A percentile compares a stretch with the other conserved stretches of the same genome.
Evolutionary conservation across 2,113 vertebrate species (phyloP).

Genomic region (Tragelaphus imberbis): DNA sequence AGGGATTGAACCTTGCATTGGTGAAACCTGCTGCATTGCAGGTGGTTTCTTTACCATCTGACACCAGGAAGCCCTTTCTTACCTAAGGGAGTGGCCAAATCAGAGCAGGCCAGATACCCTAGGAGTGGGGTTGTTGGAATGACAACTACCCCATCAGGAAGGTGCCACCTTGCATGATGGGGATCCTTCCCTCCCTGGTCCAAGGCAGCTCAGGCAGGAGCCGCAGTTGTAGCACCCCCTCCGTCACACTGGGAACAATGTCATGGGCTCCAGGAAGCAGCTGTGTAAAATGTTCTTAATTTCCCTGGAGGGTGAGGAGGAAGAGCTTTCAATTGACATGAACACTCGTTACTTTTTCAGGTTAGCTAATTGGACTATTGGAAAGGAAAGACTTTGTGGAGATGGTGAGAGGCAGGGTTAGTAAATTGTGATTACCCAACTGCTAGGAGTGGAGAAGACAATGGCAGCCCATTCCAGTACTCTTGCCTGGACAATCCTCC

Average conservation of each 20-base stretch:
- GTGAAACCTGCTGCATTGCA: not conserved
- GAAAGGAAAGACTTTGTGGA: slow-evolving; percentile 7
- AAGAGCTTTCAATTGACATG: slow-evolving; percentile 12
- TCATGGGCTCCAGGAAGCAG: not conserved
- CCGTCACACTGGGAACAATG: not conserved
- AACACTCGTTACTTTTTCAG: slow-evolving; percentile 3
- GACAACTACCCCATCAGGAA: not conserved
- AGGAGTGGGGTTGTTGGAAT: not conserved
- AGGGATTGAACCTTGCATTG: not conserved
- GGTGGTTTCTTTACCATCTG: not conserved
- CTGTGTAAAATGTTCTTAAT: not conserved
- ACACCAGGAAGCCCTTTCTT: not conserved
- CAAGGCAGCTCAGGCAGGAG: not conserved
- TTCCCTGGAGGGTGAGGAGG: not conserved
- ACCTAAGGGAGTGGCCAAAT: not conserved
- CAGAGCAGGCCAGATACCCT: not conserved
- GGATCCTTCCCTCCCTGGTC: not conserved
- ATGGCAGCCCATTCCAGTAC: no score
- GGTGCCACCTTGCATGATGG: rapidly evolving
- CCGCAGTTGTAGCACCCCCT: not conserved
- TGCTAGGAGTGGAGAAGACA: not conserved
- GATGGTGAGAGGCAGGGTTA: not conserved
- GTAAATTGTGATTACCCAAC: not conserved
- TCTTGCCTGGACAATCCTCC: no score
- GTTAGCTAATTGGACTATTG: slow-evolving; percentile 20